Percentiles rank a stretch among this genome's conserved stretches.
phyloP scores from a whole-genome alignment of 35 echinoderm and acorn worm species.

The Lytechinus pictus region DNA sequence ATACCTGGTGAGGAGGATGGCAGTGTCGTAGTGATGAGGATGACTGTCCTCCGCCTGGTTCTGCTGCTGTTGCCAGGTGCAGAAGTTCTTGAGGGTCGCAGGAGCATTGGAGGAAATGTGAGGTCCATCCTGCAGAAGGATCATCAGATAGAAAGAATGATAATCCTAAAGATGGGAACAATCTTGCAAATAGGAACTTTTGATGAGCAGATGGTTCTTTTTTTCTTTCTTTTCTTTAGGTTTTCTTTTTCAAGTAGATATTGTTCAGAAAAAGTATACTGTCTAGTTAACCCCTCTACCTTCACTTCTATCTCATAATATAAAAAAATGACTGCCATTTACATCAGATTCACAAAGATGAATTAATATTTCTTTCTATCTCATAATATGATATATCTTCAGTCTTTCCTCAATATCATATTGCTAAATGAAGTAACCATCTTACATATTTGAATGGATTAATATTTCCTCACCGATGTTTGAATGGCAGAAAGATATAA shows the following conservation, averaged over 20 bases:
- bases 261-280: background rate
- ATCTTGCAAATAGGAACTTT: background rate
- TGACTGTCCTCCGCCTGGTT: conserved; percentile 60
- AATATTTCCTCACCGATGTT: background rate
- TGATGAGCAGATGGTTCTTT: background rate
- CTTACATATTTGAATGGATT: background rate
- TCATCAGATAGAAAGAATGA: background rate
- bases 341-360: too few relatives aligned
- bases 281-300: too few relatives aligned
- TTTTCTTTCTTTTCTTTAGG: too few relatives aligned
- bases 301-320: too few relatives aligned
- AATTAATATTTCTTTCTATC: too few relatives aligned
- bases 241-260: background rate
- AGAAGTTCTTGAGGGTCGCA: conserved; percentile 61
- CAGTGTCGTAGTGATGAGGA: conserved; percentile 74
- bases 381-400: too few relatives aligned
- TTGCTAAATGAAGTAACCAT: too few relatives aligned
- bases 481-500: background rate
- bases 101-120: conserved; percentile 64
- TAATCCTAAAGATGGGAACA: background rate
- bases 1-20: conserved; percentile 72
- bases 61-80: conserved; percentile 61
- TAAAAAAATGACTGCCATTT: too few relatives aligned
- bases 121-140: conserved; percentile 50
- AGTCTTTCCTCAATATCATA: too few relatives aligned